Evolutionary conservation across 2,797 vertebrate genomes (phyloP).

Genomic region (Adelosebastes latens): DNA sequence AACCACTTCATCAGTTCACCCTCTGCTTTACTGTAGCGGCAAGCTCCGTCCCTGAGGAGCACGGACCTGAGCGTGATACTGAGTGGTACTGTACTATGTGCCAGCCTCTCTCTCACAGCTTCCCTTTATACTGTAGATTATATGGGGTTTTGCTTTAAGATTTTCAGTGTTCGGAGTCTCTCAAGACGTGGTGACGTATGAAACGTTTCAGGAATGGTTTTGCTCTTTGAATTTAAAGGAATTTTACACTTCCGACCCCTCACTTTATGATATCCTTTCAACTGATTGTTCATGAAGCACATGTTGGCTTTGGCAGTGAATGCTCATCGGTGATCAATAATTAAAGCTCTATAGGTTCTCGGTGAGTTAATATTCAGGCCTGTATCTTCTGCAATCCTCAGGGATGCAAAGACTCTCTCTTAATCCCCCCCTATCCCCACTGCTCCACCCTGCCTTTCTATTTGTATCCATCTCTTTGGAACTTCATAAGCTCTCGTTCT

Average conservation of each 20-base stretch:
- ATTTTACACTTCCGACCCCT: neutral
- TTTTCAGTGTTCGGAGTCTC: neutral
- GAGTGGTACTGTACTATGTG: neutral
- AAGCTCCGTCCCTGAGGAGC: slow-evolving; percentile 30
- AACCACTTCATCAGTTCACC: neutral
- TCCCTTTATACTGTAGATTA: slow-evolving; percentile 12
- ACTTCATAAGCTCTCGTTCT: slow-evolving; percentile 28
- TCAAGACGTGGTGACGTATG: neutral
- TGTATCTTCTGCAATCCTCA: slow-evolving; percentile 52
- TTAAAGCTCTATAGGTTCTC: slow-evolving; percentile 67
- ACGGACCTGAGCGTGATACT: neutral
- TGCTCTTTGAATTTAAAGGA: neutral
- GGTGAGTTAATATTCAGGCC: slow-evolving; percentile 71
- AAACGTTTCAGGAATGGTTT: slow-evolving; percentile 22
- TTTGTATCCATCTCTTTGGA: slow-evolving; percentile 32
- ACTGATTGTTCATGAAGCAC: slow-evolving; percentile 41
- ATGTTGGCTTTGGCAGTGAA: slow-evolving; percentile 44
- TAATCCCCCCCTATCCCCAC: neutral
- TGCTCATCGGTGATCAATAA: slow-evolving; percentile 71
- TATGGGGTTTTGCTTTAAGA: neutral
- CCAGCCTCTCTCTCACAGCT: neutral
- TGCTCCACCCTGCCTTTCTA: slow-evolving; percentile 5
- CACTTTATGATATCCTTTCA: slow-evolving; percentile 14
- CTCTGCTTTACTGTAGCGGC: neutral
- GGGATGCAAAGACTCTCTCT: slow-evolving; percentile 33